Evolutionary conservation across 2,888 invertebrate species (phyloP), one percentile per base, ranked within the genome.

Genomic region (Andrena camellia): DNA sequence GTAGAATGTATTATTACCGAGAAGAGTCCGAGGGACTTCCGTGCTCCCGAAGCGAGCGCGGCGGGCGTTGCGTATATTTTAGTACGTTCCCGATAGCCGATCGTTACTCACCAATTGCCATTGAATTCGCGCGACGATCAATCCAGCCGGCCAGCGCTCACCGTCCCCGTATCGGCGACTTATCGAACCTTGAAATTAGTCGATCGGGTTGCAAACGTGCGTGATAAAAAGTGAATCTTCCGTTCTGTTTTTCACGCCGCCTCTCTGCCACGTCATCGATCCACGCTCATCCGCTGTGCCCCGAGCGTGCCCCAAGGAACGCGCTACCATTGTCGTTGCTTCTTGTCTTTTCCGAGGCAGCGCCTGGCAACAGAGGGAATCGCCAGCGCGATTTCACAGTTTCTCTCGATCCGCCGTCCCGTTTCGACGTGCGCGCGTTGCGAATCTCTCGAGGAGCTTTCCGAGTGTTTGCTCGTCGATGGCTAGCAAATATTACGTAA

Each of bases 101-200:
- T 78, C 86, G 86, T 86, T 86, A 88, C 81, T 83, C 87, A 83
- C 23, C 81, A 69, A 69, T 63, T 78, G 79, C 48, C 73, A 79
- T 70, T 79, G 33, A 50, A 67, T 74, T 57, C 69, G 62, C 35
- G 20, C 64, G 78, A 69, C 33, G 50, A 82, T 82, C 74, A 26
- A 79, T 70, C 79, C 71, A 31, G 35, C 57, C 66, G 54, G 13
- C 10, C 17, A 31, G 3, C 17, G 29, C 13, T 50, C 31, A 26
- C n/a, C 54, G 31, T 20, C 42, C 13, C 42, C 42, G 26, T 17
- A 35, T 76, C 52, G 54, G 33, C 42, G 57, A 71, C 31, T 29
- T 59, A 59, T 72, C 66, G 48, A 64, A 72, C 77, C 72, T 66
- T 78, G 72, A 78, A 78, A 78, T 72, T 78, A 72, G 66, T 50